Conservation (phyloP, 2,888 invertebrate species). For the Leptinotarsa juncta region DNA sequence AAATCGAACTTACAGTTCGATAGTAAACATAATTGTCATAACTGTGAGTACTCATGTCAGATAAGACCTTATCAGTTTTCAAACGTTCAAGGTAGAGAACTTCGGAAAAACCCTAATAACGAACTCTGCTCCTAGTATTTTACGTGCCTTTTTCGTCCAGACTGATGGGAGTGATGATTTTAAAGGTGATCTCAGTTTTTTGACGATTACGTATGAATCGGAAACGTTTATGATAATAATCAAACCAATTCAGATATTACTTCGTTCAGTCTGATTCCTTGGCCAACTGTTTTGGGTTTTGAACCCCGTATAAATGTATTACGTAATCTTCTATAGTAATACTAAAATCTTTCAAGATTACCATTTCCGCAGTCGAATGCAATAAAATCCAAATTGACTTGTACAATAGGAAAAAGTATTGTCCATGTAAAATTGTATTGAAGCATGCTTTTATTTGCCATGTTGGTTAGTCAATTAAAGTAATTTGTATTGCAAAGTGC, state of each 20-base stretch:
- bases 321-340: not conserved
- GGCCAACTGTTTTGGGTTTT: no score
- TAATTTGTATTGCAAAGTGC: slow-evolving; percentile 9
- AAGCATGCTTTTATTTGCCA: not conserved
- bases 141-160: not conserved
- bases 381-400: not conserved
- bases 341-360: not conserved
- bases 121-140: not conserved
- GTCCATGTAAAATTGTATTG: slow-evolving; percentile 4
- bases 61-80: not conserved
- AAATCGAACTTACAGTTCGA: no score
- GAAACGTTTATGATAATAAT: not conserved
- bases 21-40: not conserved
- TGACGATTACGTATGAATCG: not conserved
- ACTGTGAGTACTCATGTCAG: not conserved
- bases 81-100: not conserved
- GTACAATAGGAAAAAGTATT: not conserved
- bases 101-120: slow-evolving; percentile 6
- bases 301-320: not conserved
- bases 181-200: not conserved
- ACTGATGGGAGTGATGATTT: not conserved
- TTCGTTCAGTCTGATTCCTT: no score
- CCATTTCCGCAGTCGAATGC: not conserved
- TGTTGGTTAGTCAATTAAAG: not conserved
- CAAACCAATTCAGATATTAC: no score